These are phyloP conservation scores for Choloepus hoffmanni DNA, from an alignment of 2,113 vertebrate genomes.

Conservation along the genomic window DNA sequence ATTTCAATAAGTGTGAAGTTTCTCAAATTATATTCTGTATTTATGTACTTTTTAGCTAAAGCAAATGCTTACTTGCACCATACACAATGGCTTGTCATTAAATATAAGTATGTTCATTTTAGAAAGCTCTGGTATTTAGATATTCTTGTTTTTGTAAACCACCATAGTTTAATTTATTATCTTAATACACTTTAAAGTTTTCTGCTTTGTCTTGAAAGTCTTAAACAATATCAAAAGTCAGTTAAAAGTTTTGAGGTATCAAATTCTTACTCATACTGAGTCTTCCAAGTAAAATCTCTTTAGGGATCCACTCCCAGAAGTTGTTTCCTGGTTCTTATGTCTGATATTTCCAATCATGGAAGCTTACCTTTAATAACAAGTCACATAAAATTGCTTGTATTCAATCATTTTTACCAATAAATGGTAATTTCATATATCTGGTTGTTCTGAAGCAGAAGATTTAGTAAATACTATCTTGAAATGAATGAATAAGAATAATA, in stretches of 20 bases:
- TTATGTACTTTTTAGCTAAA: not conserved
- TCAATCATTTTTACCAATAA: not conserved
- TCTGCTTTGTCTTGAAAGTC: not conserved
- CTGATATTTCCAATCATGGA: not conserved
- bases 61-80: not conserved
- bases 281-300: not conserved
- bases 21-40: not conserved
- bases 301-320: too few relatives aligned
- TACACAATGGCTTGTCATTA: not conserved
- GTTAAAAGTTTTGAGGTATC: not conserved
- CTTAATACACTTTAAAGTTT: not conserved
- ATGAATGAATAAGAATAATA: slow-evolving; percentile 1
- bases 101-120: not conserved
- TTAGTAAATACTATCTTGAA: slow-evolving; percentile 59
- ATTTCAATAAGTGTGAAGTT: not conserved
- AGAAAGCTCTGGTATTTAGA: slow-evolving; percentile 43
- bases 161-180: not conserved
- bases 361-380: not conserved
- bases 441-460: not conserved
- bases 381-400: not conserved
- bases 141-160: not conserved
- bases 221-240: not conserved
- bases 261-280: slow-evolving; percentile 55
- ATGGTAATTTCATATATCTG: not conserved
- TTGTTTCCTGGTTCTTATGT: not conserved